These are phyloP conservation scores for Hydrolagus colliei DNA, from an alignment of 2,797 vertebrate genomes.

Conservation along the genomic window DNA sequence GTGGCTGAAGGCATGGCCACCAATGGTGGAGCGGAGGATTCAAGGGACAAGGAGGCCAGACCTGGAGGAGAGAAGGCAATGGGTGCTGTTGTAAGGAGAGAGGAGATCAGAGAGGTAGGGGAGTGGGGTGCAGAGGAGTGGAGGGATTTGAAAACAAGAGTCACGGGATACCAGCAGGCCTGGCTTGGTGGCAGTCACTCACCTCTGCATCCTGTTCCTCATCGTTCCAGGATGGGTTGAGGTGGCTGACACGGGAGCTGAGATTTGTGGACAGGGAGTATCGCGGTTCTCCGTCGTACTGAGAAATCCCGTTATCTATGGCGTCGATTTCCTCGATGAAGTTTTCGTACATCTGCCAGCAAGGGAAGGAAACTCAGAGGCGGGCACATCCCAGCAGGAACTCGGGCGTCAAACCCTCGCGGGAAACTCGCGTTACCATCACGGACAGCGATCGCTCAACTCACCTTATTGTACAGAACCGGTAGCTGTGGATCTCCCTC, in stretches of 20 bases:
- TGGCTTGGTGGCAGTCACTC: conserved; percentile 20
- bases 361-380: background rate
- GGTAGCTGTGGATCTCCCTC: conserved; percentile 61
- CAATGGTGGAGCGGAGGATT: too few relatives aligned
- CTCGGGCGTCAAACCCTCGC: too few relatives aligned
- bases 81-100: too few relatives aligned
- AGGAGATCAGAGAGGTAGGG: too few relatives aligned
- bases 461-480: conserved; percentile 76
- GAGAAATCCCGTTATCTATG: conserved; percentile 84
- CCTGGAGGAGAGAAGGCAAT: too few relatives aligned
- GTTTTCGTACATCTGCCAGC: conserved; percentile 77
- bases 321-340: conserved; percentile 92
- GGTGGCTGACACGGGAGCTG: conserved; percentile 70
- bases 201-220: conserved; percentile 80
- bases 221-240: conserved; percentile 90
- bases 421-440: too few relatives aligned
- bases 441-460: accelerated
- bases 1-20: too few relatives aligned
- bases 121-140: too few relatives aligned
- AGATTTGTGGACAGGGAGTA: conserved; percentile 71
- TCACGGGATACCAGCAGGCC: background rate
- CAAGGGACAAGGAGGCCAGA: too few relatives aligned
- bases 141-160: too few relatives aligned
- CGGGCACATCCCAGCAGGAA: too few relatives aligned
- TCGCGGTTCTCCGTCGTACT: conserved; percentile 70